Percentiles rank a stretch among this genome's conserved stretches.
Evolutionary conservation across 2,113 vertebrate genomes (phyloP).

Genomic region (Camelus dromedarius): DNA sequence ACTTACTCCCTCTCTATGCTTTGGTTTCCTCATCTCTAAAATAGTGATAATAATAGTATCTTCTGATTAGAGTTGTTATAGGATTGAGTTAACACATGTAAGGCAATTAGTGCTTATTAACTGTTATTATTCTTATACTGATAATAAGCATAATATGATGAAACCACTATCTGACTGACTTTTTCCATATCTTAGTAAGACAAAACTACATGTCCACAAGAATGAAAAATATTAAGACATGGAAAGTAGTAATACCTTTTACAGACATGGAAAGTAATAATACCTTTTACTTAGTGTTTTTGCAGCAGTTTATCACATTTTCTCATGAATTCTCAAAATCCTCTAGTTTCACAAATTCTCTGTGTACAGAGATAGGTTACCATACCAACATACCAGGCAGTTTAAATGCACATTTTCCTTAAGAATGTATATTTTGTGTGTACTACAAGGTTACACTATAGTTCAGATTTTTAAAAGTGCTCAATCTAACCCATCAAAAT

Average conservation of each 20-base stretch:
- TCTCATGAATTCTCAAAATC: background rate
- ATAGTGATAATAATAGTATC: constrained; percentile 25
- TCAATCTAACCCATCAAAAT: constrained; percentile 65
- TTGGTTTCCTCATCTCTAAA: constrained; percentile 41
- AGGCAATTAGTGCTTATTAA: constrained; percentile 14
- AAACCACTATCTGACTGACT: constrained; percentile 15
- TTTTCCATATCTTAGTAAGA: background rate
- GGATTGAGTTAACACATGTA: background rate
- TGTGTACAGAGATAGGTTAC: constrained; percentile 2
- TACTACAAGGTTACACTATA: background rate
- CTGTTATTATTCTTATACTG: constrained; percentile 22
- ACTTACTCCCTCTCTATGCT: background rate
- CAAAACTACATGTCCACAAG: background rate
- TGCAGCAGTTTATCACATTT: background rate
- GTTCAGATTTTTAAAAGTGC: constrained; percentile 64
- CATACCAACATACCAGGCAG: background rate
- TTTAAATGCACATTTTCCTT: constrained; percentile 32
- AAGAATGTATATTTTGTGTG: constrained; percentile 27
- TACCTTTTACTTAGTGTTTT: constrained; percentile 23
- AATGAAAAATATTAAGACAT: constrained; percentile 43
- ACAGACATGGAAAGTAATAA: background rate
- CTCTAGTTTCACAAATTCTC: constrained; percentile 45
- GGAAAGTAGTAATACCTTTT: constrained; percentile 22
- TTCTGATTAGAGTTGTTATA: constrained; percentile 15
- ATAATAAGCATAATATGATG: background rate